Base-by-base conservation (phyloP, 2,888 invertebrate genomes). In the Drosophila buzzatii region DNA sequence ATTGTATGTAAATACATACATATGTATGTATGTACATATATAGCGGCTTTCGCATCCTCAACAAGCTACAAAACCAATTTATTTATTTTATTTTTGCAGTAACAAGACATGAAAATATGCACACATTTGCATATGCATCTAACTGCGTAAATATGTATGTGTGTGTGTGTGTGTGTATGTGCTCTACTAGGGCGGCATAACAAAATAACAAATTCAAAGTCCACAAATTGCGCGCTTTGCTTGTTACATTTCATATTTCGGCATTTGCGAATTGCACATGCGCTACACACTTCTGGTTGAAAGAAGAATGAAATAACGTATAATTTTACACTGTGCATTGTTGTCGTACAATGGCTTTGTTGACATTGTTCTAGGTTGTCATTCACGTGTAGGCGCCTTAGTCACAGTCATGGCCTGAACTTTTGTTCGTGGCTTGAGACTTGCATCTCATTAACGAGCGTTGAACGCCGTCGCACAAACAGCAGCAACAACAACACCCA, bases 121-220 rank as follows among this genome's bases (percentile, higher is more conserved):
- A 60, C 20, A 33, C 16, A 47, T 6, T 6, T 4, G 49, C 2
- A 41, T 14, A 37, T 37, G 27, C 45, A 58, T 14, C 18, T 16
- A 33, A 33, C 42, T 20, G 53, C 42, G 51, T 42, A 56, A 42
- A 42, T 39, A 9, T 9, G 3, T 35, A 35, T 14, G 6, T 41
- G 14, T 20, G 20, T 20, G 2, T 41, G 41, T 18, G 9, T 18
- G 39, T 39, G 2, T 37, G 37, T 58, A 27, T 49, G 33, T 47
- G 51, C 16, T 53, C 16, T 51, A 78, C 31, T 51, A 45, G 44
- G 42, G n/a, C 27, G 59, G 64, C 65, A 59, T 76, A 74, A 73
- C 74, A 76, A 84, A 87, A 84, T 82, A 51, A 85, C 81, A 90
- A 80, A 87, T 85, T 68, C 85, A 90, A 87, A 89, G 90, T 89